These are phyloP conservation scores for Caenorhabditis panamensis DNA, from an alignment of 2,888 invertebrate genomes.

Conservation along the genomic window DNA sequence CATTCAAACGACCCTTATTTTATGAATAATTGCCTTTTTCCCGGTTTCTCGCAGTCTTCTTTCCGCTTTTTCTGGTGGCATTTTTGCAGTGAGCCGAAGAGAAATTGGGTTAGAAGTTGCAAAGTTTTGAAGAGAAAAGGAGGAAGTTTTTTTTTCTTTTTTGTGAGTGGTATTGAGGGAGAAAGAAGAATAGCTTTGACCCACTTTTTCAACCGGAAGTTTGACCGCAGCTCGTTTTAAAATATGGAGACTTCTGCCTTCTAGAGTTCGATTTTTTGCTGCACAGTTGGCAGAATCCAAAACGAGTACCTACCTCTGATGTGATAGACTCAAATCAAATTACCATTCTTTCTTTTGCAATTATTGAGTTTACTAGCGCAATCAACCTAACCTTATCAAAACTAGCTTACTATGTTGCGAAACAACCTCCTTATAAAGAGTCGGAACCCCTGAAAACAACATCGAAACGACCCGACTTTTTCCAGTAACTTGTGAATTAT, in stretches of 20 bases:
- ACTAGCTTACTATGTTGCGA: no score
- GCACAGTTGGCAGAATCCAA: no score
- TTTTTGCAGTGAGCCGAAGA: slow-evolving; percentile 11
- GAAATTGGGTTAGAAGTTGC: slow-evolving; percentile 27
- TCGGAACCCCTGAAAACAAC: no score
- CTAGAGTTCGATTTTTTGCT: slow-evolving; percentile 1
- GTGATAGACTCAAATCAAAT: no score
- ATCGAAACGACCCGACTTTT: background rate
- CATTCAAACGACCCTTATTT: slow-evolving; percentile 46
- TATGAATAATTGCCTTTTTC: slow-evolving; percentile 54
- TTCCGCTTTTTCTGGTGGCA: background rate
- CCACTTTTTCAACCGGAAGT: background rate
- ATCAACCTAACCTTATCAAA: no score
- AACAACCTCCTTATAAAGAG: no score
- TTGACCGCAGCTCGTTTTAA: background rate
- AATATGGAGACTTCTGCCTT: background rate
- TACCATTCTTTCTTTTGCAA: no score
- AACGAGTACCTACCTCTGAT: no score
- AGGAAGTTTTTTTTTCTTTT: slow-evolving; percentile 24
- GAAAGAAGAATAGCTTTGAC: background rate
- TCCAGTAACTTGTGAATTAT: slow-evolving; percentile 4
- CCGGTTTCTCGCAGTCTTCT: slow-evolving; percentile 15
- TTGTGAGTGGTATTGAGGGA: background rate
- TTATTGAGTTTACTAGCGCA: no score
- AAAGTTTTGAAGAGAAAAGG: slow-evolving; percentile 15